Percentiles rank a stretch among this genome's conserved stretches.
Conservation (phyloP, 2,113 vertebrate genomes). For the Actinemys pallida region DNA sequence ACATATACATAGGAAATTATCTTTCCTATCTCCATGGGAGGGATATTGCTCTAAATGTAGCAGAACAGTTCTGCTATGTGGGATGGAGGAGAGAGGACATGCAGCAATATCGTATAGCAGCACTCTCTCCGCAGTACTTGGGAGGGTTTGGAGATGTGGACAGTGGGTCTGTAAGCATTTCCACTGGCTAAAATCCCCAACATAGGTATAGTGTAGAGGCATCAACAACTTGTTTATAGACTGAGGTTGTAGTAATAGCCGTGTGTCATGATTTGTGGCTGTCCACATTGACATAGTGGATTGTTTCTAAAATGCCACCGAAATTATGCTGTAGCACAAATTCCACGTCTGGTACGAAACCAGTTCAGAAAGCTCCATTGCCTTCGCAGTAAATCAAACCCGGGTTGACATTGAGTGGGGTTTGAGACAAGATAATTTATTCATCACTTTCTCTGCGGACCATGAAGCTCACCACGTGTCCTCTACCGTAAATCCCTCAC, state of each 20-base stretch:
- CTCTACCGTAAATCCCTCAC: background rate
- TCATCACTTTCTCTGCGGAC: background rate
- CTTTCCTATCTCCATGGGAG: background rate
- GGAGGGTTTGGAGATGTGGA: background rate
- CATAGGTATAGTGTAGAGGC: background rate
- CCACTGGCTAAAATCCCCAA: background rate
- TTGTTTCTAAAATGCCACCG: too few species aligned
- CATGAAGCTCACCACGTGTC: background rate
- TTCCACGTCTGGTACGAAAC: too few species aligned
- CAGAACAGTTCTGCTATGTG: rapidly evolving
- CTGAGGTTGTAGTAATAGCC: background rate
- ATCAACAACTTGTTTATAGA: rapidly evolving
- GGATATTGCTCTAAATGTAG: background rate
- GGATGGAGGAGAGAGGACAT: background rate
- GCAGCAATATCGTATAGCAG: background rate
- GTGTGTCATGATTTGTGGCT: too few species aligned
- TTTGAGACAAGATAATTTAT: background rate
- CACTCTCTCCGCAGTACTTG: too few species aligned
- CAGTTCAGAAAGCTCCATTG: too few species aligned
- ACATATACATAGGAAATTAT: background rate
- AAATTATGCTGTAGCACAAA: too few species aligned
- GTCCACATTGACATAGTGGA: too few species aligned
- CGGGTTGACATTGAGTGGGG: background rate
- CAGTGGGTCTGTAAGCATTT: background rate
- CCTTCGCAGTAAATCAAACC: background rate